Evolutionary conservation across 2,797 vertebrate genomes (phyloP).

Genomic region (Thripadectes ignobilis): DNA sequence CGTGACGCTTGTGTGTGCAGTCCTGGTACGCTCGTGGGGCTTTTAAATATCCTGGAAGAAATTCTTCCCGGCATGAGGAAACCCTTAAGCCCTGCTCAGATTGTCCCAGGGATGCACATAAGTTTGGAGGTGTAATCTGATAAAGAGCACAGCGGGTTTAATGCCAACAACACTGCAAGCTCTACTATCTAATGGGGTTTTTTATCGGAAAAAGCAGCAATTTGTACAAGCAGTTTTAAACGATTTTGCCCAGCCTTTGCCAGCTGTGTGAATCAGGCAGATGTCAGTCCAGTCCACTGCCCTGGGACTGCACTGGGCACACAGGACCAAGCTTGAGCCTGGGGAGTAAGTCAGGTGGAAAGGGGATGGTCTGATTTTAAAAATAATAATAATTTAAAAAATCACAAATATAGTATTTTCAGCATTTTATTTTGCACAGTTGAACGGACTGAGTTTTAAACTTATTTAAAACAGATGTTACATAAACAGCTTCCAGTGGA

Average conservation of each 20-base stretch:
- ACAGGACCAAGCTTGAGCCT: background rate
- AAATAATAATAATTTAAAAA: background rate
- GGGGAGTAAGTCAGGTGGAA: background rate
- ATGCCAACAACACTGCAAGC: fast-evolving
- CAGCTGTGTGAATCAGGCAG: background rate
- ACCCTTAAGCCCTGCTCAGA: fast-evolving
- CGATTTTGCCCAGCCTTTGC: background rate
- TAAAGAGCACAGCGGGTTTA: fast-evolving
- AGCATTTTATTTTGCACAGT: background rate
- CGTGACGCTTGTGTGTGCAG: background rate
- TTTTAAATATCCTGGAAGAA: background rate
- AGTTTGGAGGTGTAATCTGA: background rate
- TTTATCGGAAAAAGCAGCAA: background rate
- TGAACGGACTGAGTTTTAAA: background rate
- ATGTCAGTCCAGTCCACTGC: fast-evolving
- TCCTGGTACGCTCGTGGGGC: fast-evolving
- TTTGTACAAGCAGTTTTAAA: background rate
- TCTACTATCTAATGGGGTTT: fast-evolving
- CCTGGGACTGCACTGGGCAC: background rate
- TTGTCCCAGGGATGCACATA: fast-evolving
- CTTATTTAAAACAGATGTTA: background rate
- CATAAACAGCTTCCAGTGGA: conserved; percentile 15
- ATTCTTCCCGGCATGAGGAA: fast-evolving
- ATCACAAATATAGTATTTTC: background rate
- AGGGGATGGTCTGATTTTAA: fast-evolving